A percentile compares a stretch with the other conserved stretches of the same genome.
Evolutionary conservation across 1,140 invertebrate genomes (phyloP).

Genomic region (Saccostrea cuccullata): DNA sequence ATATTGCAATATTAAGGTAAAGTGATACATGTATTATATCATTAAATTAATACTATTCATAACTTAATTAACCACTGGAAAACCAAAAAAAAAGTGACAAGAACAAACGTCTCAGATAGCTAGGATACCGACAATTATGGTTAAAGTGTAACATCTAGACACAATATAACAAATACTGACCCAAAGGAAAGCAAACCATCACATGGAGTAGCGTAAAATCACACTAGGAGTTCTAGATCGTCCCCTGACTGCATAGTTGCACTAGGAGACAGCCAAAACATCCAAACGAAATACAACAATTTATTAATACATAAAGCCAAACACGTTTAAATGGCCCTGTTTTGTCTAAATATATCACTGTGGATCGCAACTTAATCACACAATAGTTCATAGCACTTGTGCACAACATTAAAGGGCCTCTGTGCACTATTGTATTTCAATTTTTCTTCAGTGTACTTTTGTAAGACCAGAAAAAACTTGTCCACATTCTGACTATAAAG

Average conservation of each 20-base stretch:
- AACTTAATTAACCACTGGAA: too few species aligned
- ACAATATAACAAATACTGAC: background rate
- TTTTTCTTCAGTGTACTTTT: background rate
- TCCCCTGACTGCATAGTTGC: background rate
- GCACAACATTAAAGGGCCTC: background rate
- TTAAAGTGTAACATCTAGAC: background rate
- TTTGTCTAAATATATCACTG: constrained; percentile 3
- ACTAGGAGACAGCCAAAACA: constrained; percentile 21
- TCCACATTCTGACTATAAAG: background rate
- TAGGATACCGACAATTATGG: background rate
- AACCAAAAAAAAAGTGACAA: too few species aligned
- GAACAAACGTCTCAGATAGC: background rate
- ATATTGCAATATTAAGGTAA: too few species aligned
- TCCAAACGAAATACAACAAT: background rate
- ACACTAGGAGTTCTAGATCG: background rate
- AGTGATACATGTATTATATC: too few species aligned
- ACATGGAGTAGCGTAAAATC: background rate
- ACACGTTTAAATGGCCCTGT: constrained; percentile 7
- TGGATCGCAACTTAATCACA: background rate
- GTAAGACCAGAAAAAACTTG: background rate
- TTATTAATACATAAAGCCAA: background rate
- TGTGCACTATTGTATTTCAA: background rate
- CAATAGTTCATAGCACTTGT: background rate
- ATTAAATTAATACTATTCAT: too few species aligned
- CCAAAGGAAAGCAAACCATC: background rate